phyloP scores from a whole-genome alignment of 1,140 invertebrate species.

The Papilio xuthus region DNA sequence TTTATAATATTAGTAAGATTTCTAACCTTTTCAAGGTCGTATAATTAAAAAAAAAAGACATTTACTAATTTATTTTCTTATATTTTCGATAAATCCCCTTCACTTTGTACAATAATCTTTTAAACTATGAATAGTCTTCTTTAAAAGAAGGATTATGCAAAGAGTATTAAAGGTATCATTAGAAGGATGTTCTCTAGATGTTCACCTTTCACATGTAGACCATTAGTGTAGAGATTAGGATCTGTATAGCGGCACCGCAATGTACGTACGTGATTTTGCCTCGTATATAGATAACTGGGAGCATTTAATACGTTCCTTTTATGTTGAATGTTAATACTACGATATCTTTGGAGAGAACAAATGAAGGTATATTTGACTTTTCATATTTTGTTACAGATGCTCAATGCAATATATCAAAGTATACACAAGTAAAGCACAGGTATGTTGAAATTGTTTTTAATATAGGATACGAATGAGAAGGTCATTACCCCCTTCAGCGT shows the following conservation, averaged over 20 bases:
- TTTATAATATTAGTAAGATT: too few relatives aligned
- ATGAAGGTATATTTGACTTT: not conserved
- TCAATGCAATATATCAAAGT: not conserved
- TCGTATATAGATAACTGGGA: conserved; percentile 2
- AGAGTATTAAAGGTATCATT: not conserved
- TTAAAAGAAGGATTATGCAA: not conserved
- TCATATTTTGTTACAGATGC: not conserved
- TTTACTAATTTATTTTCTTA: not conserved
- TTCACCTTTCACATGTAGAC: conserved; percentile 70
- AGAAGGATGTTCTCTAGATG: conserved; percentile 42
- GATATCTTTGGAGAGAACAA: not conserved
- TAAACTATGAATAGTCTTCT: not conserved
- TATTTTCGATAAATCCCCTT: not conserved
- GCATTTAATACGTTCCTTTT: conserved; percentile 13
- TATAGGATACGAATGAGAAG: not conserved
- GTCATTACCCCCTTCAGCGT: not conserved
- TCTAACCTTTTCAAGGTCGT: too few relatives aligned
- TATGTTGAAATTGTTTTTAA: not conserved
- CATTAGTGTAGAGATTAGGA: conserved; percentile 63
- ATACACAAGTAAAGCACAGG: not conserved
- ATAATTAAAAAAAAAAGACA: too few relatives aligned
- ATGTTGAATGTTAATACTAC: conserved; percentile 7
- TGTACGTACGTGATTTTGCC: conserved; percentile 8
- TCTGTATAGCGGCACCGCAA: conserved; percentile 12
- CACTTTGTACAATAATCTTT: not conserved